Percentiles rank a stretch among this genome's conserved stretches.
These are phyloP conservation scores for Hemichromis elongatus DNA, from an alignment of 2,113 vertebrate species.

Conservation along the genomic window DNA sequence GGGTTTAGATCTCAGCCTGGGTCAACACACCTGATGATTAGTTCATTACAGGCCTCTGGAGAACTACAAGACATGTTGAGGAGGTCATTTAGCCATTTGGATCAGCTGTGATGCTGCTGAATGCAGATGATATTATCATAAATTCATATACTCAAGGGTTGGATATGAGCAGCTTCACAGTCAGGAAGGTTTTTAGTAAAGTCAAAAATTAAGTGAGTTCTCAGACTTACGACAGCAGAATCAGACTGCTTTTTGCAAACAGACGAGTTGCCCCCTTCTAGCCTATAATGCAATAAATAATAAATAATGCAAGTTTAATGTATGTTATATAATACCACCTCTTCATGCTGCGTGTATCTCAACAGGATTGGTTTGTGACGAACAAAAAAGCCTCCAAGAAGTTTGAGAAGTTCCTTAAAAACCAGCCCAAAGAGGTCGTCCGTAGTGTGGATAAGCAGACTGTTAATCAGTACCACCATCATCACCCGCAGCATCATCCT, in stretches of 20 bases:
- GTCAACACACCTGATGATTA: too few species aligned
- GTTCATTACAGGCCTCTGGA: too few species aligned
- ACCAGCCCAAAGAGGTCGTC: slow-evolving; percentile 69
- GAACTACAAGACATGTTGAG: too few species aligned
- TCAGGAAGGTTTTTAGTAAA: background rate
- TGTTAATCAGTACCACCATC: slow-evolving; percentile 58
- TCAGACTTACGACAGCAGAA: background rate
- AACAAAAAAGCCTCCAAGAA: slow-evolving; percentile 83
- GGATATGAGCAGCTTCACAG: background rate
- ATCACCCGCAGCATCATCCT: slow-evolving; percentile 41
- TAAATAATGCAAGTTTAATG: background rate
- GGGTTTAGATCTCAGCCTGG: too few species aligned
- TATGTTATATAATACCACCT: background rate
- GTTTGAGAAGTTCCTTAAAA: slow-evolving; percentile 85
- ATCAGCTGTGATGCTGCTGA: too few species aligned
- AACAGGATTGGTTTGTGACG: slow-evolving; percentile 89
- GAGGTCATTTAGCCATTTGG: too few species aligned
- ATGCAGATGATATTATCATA: background rate
- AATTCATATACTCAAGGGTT: background rate
- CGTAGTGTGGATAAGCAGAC: slow-evolving; percentile 14
- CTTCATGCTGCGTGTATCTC: background rate
- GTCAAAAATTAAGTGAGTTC: background rate
- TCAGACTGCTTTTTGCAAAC: background rate
- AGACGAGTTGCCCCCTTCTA: background rate
- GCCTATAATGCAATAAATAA: background rate